Evolutionary conservation across 1,140 invertebrate genomes (phyloP), one percentile per base, ranked within the genome.

Genomic region (Notospermus geniculatus): DNA sequence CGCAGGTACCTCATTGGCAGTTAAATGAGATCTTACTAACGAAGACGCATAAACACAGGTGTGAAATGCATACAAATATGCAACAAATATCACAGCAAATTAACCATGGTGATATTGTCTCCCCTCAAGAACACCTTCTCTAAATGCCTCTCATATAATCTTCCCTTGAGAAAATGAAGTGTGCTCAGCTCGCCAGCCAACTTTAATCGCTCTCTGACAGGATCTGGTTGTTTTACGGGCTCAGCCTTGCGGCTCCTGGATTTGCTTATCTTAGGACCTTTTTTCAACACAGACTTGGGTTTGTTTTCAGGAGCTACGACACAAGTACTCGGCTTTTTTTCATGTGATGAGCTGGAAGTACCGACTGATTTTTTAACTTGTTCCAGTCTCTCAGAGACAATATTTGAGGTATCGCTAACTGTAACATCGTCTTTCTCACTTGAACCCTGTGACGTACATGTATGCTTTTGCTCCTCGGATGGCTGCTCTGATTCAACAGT

Each of bases 121-220:
- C 93, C 93, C 61, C 92, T 84, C 52, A 95, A 80, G 71, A 96
- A 78, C 64, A 94, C 67, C 78, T 94, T 90, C 41, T 87, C 85
- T n/a, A 93, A 80, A 77, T 90, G 85, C 56, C 92, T 83, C 28
- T 85, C 83, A 17, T 63, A 73, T 27, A 70, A 25, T 5, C 39
- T 63, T 29, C 39, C 25, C 30, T 43, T 22, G 17, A 43, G 27
- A 28, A 17, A 50, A 46, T 32, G 41, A 27, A 29, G 27, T 27
- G 39, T 50, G 19, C 30, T 28, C 15, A 45, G 25, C 29, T 61
- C 56, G 5, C 17, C 25, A 25, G 43, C 28, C 22, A 23, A n/a
- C 36, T 54, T 53, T 60, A 32, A 22, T 30, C 30, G 13, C n/a
- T 53, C 25, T 50, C n/a, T 15, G 5, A n/a, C 41, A 15, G 45